These are phyloP conservation scores for Pantherophis guttatus DNA, from an alignment of 2,113 vertebrate species.

Conservation along the genomic window DNA sequence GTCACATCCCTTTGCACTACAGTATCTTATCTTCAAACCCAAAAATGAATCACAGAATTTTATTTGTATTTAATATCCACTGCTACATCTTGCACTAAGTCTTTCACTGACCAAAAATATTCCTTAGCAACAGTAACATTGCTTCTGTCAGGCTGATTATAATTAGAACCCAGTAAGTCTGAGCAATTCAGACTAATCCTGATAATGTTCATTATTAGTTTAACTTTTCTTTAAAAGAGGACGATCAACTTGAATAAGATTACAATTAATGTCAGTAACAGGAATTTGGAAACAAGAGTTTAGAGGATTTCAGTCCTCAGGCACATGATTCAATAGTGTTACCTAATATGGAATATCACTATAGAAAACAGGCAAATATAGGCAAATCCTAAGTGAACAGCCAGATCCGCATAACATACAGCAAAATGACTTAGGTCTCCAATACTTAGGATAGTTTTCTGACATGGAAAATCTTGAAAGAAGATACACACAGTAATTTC, in stretches of 20 bases:
- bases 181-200: neutral
- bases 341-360: neutral
- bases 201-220: neutral
- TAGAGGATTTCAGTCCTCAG: neutral
- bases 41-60: neutral
- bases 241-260: neutral
- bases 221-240: neutral
- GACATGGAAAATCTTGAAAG: neutral
- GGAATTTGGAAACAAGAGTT: neutral
- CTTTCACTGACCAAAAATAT: neutral
- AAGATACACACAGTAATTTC: neutral
- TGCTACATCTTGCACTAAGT: neutral
- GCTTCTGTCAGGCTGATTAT: slow-evolving; percentile 2
- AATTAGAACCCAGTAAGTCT: slow-evolving; percentile 18
- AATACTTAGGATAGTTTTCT: neutral
- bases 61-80: neutral
- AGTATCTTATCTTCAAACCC: neutral
- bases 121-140: neutral
- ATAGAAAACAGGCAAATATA: neutral
- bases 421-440: neutral
- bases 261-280: neutral
- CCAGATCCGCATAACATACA: neutral
- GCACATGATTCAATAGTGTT: neutral
- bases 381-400: neutral
- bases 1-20: neutral